These are phyloP conservation scores for Selene dorsalis DNA, from an alignment of 2,797 vertebrate genomes.

Conservation along the genomic window DNA sequence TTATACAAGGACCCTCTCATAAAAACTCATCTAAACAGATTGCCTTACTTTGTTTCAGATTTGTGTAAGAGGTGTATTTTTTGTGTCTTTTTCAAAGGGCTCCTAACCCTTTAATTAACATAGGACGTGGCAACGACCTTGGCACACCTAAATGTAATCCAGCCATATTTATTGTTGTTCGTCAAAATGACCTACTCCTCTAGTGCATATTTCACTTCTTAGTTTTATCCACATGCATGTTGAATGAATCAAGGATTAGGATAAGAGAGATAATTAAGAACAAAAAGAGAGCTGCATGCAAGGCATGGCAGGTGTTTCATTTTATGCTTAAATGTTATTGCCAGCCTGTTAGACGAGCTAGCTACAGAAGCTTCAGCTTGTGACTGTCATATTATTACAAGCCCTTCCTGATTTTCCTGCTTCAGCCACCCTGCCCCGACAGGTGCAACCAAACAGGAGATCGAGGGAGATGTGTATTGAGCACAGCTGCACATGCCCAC, in stretches of 20 bases:
- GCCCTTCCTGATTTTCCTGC: slow-evolving; percentile 42
- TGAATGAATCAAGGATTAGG: background rate
- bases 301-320: background rate
- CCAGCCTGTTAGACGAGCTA: slow-evolving; percentile 18
- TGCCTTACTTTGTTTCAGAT: too few species aligned
- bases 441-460: slow-evolving; percentile 37
- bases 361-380: slow-evolving; percentile 8
- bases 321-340: slow-evolving; percentile 9
- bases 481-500: slow-evolving; percentile 51
- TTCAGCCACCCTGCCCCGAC: slow-evolving; percentile 42
- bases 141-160: background rate
- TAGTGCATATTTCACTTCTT: background rate
- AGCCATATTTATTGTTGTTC: background rate
- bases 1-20: too few species aligned
- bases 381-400: slow-evolving; percentile 31
- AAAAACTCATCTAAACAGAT: too few species aligned
- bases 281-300: background rate
- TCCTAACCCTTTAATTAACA: background rate
- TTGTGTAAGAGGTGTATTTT: background rate
- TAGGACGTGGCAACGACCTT: background rate
- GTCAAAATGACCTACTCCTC: background rate
- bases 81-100: background rate
- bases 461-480: slow-evolving; percentile 32
- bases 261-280: background rate
- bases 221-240: background rate